Base-by-base conservation (phyloP, 2,797 vertebrate genomes). In the Galago senegalensis region DNA sequence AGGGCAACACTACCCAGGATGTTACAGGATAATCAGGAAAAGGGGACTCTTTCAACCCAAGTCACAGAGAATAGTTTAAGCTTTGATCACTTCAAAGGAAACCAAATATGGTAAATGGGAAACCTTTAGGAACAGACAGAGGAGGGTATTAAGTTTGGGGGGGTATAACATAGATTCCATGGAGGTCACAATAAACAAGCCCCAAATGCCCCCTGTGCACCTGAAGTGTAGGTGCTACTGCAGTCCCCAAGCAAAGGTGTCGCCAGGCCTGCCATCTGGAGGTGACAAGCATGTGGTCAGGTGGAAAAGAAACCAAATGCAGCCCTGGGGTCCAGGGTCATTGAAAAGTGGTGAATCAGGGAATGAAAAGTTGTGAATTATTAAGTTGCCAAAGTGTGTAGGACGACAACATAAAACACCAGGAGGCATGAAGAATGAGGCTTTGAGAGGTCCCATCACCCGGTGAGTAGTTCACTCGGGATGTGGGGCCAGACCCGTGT, bases 21-120 rank as follows among this genome's bases (percentile, higher is more conserved):
- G 20, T 77, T 70, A 85, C 20, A 31, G 81, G 25, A 83, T 89
- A 86, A 91, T 87, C 75, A 83, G 69, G 61, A 91, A 86, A 80
- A 75, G 46, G 23, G 31, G 34, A 49, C 23, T 69, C 93, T 96
- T 95, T 97, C 90, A 87, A 93, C 75, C 91, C 81, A n/a, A 91
- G 91, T 85, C 89, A 95, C 89, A 95, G 96, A 95, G 87, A 87
- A 76, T 80, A 95, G 93, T 82, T 20, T 23, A 73, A 56, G 77
- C 94, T 96, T 97, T 97, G 94, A 94, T 97, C 93, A 95, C 84
- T 94, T 97, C 94, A 97, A 96, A 96, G 81, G 84, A 89, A 95
- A 95, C 84, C 63, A 84, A 83, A 90, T 79, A 53, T 31, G 11
- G 13, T 40, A 96, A 94, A 91, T 23, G 77, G 84, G 61, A 77